A percentile compares a stretch with the other conserved stretches of the same genome.
Conservation (phyloP, 2,113 vertebrate genomes). For the Oxyruncus cristatus region DNA sequence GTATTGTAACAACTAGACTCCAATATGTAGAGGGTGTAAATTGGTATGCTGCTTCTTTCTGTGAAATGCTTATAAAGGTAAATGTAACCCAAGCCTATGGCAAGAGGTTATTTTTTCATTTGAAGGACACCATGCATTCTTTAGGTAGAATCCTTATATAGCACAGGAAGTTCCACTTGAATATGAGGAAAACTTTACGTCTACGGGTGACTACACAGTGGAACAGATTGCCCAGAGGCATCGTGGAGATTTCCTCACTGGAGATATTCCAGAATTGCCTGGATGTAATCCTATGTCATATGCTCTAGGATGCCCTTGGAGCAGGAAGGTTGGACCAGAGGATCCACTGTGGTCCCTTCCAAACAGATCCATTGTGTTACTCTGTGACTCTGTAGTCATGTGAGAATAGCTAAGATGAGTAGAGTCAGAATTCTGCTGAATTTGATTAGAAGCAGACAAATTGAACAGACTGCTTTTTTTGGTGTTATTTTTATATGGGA, state of each 20-base stretch:
- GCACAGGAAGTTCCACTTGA: neutral
- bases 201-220: accelerated
- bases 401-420: neutral
- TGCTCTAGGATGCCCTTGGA: neutral
- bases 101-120: neutral
- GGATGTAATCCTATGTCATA: neutral
- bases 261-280: neutral
- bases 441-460: neutral
- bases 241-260: neutral
- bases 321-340: neutral
- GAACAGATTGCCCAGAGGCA: neutral
- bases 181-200: neutral
- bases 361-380: neutral
- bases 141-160: neutral
- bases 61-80: neutral
- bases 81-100: neutral
- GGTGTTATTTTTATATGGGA: neutral
- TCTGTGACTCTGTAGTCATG: neutral
- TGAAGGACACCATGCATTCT: neutral
- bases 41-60: neutral
- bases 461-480: neutral
- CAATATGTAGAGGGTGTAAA: neutral
- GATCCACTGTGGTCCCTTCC: neutral
- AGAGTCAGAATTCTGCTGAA: neutral
- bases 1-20: neutral